Evolutionary conservation across 2,113 vertebrate species (phyloP), one percentile per base, ranked within the genome.

Genomic region (Paracanthobrama guichenoti): DNA sequence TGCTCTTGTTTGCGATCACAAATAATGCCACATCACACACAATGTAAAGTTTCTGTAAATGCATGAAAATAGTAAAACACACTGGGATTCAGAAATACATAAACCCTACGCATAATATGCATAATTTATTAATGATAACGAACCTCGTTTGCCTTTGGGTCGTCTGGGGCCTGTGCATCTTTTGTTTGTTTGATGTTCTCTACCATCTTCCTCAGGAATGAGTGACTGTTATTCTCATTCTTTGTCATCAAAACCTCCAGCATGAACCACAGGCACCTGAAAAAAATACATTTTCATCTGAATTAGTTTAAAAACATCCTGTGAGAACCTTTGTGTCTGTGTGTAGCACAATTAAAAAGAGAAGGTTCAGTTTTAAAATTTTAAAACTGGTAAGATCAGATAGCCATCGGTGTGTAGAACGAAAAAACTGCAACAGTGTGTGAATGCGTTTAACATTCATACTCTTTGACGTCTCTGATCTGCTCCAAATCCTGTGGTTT

Each of bases 181-280:
- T 97, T 96, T 28, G 97, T 98, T 90, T 97, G 96, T 90, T 98
- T 99, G 92, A 99, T 99, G 90, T 96, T 99, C 91, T 99, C 98
- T 60, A 97, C 97, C 97, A 99, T 99, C 91, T 98, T 99, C 89
- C 97, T 96, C 88, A 99, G 96, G 91, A 99, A 99, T 44, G 97
- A 96, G 86, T 99, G 98, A 90, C 98, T 99, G 91, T 99, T 99
- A 90, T 99, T 99, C 92, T 99, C 98, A 91, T 99, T 99, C 93
- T 99, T 99, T 62, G 97, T 97, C 98, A 99, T 99, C 93, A 99
- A 93, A 89, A 99, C 98, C 92, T 99, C 98, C 90, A 99, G 94
- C 97, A 99, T 99, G 91, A 99, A 99, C 98, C 98, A 99, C 72
- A 99, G 95, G 93, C 98, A 99, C 95, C 98, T 92, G 84, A 28